Evolutionary conservation across 2,113 vertebrate species (phyloP).

Genomic region (Bucco capensis): DNA sequence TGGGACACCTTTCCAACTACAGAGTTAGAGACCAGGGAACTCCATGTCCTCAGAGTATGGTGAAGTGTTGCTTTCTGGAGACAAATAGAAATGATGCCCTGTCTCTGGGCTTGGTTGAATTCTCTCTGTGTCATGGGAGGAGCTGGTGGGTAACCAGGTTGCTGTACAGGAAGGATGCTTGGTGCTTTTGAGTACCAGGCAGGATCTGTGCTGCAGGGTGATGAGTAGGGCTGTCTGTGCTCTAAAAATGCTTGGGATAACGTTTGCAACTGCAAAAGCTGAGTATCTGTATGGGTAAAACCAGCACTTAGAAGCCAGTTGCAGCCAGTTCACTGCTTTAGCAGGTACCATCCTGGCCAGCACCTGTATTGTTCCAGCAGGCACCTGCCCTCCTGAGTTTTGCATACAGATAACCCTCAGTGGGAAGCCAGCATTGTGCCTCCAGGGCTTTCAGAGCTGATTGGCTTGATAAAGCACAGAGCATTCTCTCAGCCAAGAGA

Average conservation of each 20-base stretch:
- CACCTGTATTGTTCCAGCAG: conserved; percentile 44
- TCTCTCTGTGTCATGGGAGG: neutral
- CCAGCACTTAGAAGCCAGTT: conserved; percentile 15
- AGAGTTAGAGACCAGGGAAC: neutral
- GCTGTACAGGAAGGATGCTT: neutral
- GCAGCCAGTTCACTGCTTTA: conserved; percentile 25
- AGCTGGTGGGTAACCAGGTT: neutral
- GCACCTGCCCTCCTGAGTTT: conserved; percentile 34
- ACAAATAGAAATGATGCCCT: neutral
- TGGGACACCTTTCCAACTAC: neutral
- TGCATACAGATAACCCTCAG: conserved; percentile 33
- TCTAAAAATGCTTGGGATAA: neutral
- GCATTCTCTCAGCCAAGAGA: neutral
- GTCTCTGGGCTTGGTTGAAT: neutral
- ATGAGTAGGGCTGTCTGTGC: neutral
- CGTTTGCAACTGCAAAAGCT: neutral
- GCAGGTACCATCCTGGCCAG: conserved; percentile 53
- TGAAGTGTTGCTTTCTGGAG: neutral
- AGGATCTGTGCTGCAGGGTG: neutral
- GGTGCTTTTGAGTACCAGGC: neutral
- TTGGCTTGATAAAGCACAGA: conserved; percentile 70
- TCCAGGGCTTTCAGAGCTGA: conserved; percentile 13
- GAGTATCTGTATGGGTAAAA: neutral
- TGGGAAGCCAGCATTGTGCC: conserved; percentile 30
- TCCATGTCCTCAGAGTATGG: neutral